Evolutionary conservation across 2,113 vertebrate species (phyloP), one percentile per base, ranked within the genome.

Genomic region (Ceyx cyanopectus): DNA sequence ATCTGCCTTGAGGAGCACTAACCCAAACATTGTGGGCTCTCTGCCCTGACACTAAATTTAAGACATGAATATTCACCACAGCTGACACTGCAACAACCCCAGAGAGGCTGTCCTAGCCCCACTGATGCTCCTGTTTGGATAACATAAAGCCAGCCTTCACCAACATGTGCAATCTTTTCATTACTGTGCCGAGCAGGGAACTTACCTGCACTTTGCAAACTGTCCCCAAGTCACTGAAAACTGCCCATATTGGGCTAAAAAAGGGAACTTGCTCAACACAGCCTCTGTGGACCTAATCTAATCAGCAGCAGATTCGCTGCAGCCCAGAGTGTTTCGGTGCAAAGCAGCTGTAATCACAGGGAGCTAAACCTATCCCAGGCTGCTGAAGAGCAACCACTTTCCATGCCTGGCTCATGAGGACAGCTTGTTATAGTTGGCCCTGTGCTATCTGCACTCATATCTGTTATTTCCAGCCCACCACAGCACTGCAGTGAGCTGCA

Each of bases 161-260:
- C 27, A 30, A 30, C 18, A 6, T 0, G 0, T 37, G 23, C 21
- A 30, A 21, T 5, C 15, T 56, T 54, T 73, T 26, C 12, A 1
- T 24, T 53, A 17, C 85, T 5, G 1, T 32, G 46, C 13, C 32
- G 23, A 68, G 45, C 51, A 51, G 17, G 67, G 65, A 70, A 67
- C 21, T 62, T 53, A 88, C 53, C 72, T 85, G 76, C 34, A 67
- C 3, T 2, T 40, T 34, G 20, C 56, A 27, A 67, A 7, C 18
- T 11, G 24, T 0, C 6, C 12, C 65, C 1, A 12, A 48, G 29
- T 83, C 6, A 0, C 32, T n/a, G 58, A 53, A 76, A 86, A 26
- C 57, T 53, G 40, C 57, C 34, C 30, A 5, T 37, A 21, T 32
- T 0, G 1, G 54, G 51, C 37, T 66, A 73, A 56, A 95, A 76